Evolutionary conservation across 2,888 invertebrate genomes (phyloP).

Genomic region (Eristalinus sepulchralis): DNA sequence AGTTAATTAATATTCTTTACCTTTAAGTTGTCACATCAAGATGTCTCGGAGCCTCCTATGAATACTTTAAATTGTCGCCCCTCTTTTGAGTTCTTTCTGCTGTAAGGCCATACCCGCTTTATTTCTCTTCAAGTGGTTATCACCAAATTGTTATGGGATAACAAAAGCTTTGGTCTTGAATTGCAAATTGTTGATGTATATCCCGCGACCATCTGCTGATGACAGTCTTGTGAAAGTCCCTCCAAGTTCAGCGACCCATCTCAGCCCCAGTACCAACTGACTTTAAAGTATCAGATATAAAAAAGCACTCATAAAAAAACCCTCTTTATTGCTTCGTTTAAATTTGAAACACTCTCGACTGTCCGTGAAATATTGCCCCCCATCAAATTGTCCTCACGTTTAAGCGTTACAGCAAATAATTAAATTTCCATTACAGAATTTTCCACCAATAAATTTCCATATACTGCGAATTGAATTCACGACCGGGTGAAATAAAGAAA

Average conservation of each 20-base stretch:
- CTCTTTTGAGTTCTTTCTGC: background rate
- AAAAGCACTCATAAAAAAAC: conserved; percentile 3
- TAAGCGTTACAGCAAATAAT: conserved; percentile 54
- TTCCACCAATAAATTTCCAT: conserved; percentile 52
- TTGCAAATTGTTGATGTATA: background rate
- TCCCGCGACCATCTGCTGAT: background rate
- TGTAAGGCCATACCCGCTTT: background rate
- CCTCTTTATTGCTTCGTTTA: background rate
- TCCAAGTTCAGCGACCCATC: background rate
- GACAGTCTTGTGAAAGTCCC: background rate
- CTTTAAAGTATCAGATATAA: background rate
- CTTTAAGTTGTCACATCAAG: no score
- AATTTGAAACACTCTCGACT: background rate
- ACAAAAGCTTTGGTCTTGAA: background rate
- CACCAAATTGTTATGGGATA: background rate
- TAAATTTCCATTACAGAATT: conserved; percentile 58
- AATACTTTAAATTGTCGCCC: no score
- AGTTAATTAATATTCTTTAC: no score
- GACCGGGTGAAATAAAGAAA: conserved; percentile 9
- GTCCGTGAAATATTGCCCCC: background rate
- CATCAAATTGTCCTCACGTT: conserved; percentile 12
- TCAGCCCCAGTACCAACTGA: background rate
- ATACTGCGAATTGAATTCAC: conserved; percentile 27
- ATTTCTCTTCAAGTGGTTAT: background rate
- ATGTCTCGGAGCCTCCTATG: no score